Evolutionary conservation across 2,113 vertebrate species (phyloP).

Genomic region (Mobula birostris): DNA sequence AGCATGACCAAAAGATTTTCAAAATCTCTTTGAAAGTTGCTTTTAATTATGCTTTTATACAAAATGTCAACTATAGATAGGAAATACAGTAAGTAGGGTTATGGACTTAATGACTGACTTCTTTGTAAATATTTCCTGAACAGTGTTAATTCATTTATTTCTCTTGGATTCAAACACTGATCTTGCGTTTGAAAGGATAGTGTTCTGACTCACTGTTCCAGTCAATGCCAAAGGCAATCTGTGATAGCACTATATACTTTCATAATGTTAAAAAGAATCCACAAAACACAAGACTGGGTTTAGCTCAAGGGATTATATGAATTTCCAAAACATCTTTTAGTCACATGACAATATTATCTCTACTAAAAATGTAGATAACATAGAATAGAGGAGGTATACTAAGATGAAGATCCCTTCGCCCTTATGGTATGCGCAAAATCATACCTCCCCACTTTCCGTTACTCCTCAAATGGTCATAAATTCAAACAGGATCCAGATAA

Average conservation of each 20-base stretch:
- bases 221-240: background rate
- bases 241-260: background rate
- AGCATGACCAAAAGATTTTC: background rate
- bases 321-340: background rate
- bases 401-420: background rate
- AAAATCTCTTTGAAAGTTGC: background rate
- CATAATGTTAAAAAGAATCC: background rate
- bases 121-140: background rate
- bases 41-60: background rate
- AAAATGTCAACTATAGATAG: background rate
- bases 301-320: background rate
- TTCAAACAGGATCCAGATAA: background rate
- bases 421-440: background rate
- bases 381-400: background rate
- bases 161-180: constrained; percentile 10
- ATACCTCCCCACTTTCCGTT: no score
- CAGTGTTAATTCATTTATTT: constrained; percentile 21
- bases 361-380: background rate
- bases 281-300: background rate
- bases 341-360: no score
- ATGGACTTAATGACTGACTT: constrained; percentile 1
- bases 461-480: background rate
- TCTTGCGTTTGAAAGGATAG: background rate
- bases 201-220: background rate
- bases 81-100: background rate